These are phyloP conservation scores for Cotesia typhae DNA, from an alignment of 1,140 invertebrate genomes.

Conservation along the genomic window DNA sequence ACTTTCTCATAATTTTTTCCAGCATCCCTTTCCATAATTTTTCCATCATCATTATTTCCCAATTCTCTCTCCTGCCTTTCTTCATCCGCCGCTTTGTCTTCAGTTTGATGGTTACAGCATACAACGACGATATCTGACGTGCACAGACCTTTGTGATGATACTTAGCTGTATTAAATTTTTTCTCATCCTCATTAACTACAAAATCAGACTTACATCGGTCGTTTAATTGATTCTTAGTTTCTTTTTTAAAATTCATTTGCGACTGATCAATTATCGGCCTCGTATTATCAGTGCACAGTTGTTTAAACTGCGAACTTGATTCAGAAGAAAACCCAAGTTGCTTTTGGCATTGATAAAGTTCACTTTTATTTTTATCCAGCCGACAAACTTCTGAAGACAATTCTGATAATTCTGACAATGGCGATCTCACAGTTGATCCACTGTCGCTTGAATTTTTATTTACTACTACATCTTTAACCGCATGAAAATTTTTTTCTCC, in stretches of 20 bases:
- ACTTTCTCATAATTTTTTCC: conserved; percentile 1
- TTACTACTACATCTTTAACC: conserved; percentile 35
- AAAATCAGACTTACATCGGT: conserved; percentile 49
- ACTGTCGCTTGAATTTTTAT: conserved; percentile 36
- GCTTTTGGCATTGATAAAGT: conserved; percentile 9
- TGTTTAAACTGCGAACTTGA: not conserved
- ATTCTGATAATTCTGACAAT: conserved; percentile 11
- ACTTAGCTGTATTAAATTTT: not conserved
- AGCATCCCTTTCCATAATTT: not conserved
- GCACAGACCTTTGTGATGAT: not conserved
- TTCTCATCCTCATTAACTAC: conserved; percentile 25
- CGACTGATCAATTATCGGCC: conserved; percentile 12
- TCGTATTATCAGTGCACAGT: conserved; percentile 5
- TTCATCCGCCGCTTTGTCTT: no score
- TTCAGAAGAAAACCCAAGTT: not conserved
- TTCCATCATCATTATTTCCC: not conserved
- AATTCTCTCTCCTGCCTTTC: not conserved
- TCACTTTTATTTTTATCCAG: conserved; percentile 7
- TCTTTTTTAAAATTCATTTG: conserved; percentile 50
- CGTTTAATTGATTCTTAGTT: conserved; percentile 58
- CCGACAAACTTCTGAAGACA: conserved; percentile 4
- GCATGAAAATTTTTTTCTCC: conserved; percentile 53
- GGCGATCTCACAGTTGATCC: conserved; percentile 44
- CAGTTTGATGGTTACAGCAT: no score
- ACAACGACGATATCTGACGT: no score